Conservation (phyloP, 2,888 invertebrate genomes). For the Andrena trimmerana region DNA sequence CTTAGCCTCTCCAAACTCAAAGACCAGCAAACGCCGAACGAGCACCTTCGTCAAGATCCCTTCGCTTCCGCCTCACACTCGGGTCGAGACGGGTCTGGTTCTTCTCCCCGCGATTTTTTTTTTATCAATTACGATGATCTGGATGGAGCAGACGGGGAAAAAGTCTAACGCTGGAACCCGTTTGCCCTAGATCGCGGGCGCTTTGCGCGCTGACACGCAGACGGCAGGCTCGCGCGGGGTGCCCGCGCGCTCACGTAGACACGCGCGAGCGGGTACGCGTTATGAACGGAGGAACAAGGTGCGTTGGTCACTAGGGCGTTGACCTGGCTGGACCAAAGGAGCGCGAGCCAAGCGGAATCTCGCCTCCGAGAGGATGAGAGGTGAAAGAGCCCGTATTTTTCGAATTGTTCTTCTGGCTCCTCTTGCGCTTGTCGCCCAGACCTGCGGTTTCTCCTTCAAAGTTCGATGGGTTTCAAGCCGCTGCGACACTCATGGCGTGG, state of each 20-base stretch:
- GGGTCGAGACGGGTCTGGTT: conserved; percentile 8
- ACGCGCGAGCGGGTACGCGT: conserved; percentile 55
- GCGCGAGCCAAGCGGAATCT: conserved; percentile 75
- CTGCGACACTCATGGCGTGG: not conserved
- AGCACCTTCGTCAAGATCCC: conserved; percentile 23
- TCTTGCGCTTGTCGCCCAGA: conserved; percentile 9
- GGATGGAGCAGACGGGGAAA: conserved; percentile 62
- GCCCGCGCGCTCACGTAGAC: conserved; percentile 29
- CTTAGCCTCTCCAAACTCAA: not conserved
- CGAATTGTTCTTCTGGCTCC: conserved; percentile 42
- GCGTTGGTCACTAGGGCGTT: conserved; percentile 84
- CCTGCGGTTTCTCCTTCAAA: not conserved
- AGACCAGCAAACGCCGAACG: not conserved
- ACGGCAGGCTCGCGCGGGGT: conserved; percentile 18
- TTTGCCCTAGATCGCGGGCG: conserved; percentile 70
- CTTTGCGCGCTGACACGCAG: conserved; percentile 20
- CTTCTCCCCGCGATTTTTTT: conserved; percentile 43
- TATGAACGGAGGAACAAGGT: conserved; percentile 79
- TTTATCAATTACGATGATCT: conserved; percentile 26
- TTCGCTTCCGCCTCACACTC: conserved; percentile 16
- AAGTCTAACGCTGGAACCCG: conserved; percentile 65
- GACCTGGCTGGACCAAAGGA: conserved; percentile 83
- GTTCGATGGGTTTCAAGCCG: not conserved
- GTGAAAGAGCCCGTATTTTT: conserved; percentile 47
- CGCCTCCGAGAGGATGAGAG: conserved; percentile 60